These are phyloP conservation scores for Chloromyia formosa DNA, from an alignment of 2,888 invertebrate genomes.

Conservation along the genomic window DNA sequence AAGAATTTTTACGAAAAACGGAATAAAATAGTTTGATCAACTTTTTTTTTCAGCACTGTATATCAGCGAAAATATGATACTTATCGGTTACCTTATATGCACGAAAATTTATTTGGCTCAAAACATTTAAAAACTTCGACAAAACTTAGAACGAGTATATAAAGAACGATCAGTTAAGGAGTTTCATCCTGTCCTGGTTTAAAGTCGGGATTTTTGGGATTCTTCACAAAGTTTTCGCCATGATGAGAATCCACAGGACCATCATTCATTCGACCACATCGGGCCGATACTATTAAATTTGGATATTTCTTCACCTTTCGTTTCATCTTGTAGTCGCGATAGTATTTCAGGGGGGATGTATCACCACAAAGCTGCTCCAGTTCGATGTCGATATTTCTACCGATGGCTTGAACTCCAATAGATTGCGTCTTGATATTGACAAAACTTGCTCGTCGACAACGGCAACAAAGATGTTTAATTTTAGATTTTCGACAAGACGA, in stretches of 20 bases:
- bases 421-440: conserved; percentile 31
- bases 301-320: conserved; percentile 37
- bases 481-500: too few species aligned
- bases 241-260: conserved; percentile 15
- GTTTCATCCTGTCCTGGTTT: background rate
- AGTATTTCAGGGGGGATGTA: conserved; percentile 9
- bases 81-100: too few species aligned
- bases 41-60: too few species aligned
- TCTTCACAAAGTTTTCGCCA: background rate
- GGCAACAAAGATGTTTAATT: too few species aligned
- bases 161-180: too few species aligned
- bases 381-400: conserved; percentile 39
- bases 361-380: conserved; percentile 25
- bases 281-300: conserved; percentile 39
- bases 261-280: background rate
- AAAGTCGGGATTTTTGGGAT: conserved; percentile 12
- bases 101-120: background rate
- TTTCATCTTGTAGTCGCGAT: conserved; percentile 36
- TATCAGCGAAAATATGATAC: too few species aligned
- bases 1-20: too few species aligned
- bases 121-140: background rate
- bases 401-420: conserved; percentile 35
- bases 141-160: conserved; percentile 6
- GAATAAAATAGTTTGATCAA: too few species aligned
- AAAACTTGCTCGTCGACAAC: background rate